phyloP scores from a whole-genome alignment of 1,140 invertebrate genomes.

The Dendroctonus ponderosae region DNA sequence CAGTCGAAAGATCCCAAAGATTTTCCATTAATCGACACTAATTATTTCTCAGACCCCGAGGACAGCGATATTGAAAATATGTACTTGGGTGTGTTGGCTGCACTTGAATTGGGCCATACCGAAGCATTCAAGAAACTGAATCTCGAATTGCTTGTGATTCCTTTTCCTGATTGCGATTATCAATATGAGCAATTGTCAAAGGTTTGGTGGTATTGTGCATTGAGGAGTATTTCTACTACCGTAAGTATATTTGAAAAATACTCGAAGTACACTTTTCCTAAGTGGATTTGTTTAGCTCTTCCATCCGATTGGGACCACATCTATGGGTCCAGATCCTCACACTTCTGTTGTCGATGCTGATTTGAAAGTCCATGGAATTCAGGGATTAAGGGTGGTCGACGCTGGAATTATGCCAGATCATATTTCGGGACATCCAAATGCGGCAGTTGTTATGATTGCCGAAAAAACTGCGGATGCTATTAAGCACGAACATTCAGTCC shows the following conservation, averaged over 20 bases:
- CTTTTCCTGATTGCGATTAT: conserved; percentile 48
- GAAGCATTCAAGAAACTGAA: conserved; percentile 50
- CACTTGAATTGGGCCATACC: conserved; percentile 54
- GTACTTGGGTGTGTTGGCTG: conserved; percentile 55
- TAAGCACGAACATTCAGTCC: conserved; percentile 14
- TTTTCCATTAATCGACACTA: conserved; percentile 64
- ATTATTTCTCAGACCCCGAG: conserved; percentile 60
- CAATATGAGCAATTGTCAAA: conserved; percentile 37
- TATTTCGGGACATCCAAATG: conserved; percentile 54
- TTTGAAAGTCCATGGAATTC: conserved; percentile 51
- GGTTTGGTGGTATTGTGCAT: conserved; percentile 35
- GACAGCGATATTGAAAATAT: conserved; percentile 55
- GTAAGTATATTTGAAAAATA: conserved; percentile 10
- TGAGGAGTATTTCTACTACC: conserved; percentile 20
- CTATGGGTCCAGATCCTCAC: conserved; percentile 58
- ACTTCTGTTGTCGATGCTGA: conserved; percentile 53
- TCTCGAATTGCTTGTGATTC: conserved; percentile 44
- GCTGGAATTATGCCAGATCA: conserved; percentile 47
- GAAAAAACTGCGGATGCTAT: conserved; percentile 54
- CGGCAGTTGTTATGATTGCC: conserved; percentile 57
- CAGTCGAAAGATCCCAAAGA: conserved; percentile 59
- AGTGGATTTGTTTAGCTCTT: conserved; percentile 11
- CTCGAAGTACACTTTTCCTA: background rate
- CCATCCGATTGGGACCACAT: conserved; percentile 60
- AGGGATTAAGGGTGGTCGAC: conserved; percentile 53